Evolutionary conservation across 2,797 vertebrate species (phyloP), one percentile per base, ranked within the genome.

Genomic region (Scolopax bukidnonensis): DNA sequence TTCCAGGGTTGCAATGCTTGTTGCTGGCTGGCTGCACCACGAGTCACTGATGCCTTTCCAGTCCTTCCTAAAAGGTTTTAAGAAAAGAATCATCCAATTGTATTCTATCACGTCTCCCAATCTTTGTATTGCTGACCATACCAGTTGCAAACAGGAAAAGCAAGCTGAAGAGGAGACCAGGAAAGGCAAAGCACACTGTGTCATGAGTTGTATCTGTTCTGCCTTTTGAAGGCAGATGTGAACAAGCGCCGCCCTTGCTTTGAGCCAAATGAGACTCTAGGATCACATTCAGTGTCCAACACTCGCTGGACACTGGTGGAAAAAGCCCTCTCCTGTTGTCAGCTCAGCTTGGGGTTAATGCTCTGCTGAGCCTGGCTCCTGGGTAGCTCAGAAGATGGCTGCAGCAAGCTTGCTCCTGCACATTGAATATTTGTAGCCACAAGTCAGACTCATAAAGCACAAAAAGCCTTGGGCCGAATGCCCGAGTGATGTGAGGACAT

Each of bases 201-300:
- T 28, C 38, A 76, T 0, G 1, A 82, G 12, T 64, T 74, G 16
- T 10, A 69, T 6, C 27, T 1, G 0, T 27, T 43, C 3, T 40
- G 51, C 56, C 24, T 68, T 73, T 63, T 63, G 78, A 80, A 80
- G 48, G 78, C 63, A 63, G 68, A 64, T 21, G 11, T 32, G 53
- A 83, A 80, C 21, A 60, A 74, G 32, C 41, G 65, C 54, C 82
- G 27, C 16, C 32, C 32, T 80, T 36, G 13, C 64, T 87, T 77
- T 77, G 38, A 89, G 75, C 16, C 60, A 67, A 63, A 40, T 33
- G 43, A 75, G 60, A 21, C n/a, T 67, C 28, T 13, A 17, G 12
- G 21, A 76, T 40, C 40, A 59, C 16, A 19, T 19, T 38, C 45
- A 74, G 48, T 7, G 19, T 36, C 32, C 33, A 76, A 20, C 14